Evolutionary conservation across 2,113 vertebrate genomes (phyloP), one percentile per base, ranked within the genome.

Genomic region (Actenoides hombroni): DNA sequence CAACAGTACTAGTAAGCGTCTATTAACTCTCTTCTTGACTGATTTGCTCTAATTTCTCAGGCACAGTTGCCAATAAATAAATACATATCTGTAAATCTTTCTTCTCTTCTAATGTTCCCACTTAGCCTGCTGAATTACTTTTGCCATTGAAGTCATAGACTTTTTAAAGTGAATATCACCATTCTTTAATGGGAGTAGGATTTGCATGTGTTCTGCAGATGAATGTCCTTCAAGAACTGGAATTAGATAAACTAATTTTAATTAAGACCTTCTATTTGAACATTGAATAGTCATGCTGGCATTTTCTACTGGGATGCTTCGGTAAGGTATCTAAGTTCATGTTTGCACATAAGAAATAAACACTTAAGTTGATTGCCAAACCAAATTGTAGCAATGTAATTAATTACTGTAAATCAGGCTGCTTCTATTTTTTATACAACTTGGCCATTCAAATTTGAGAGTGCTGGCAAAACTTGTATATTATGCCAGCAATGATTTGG

Each of bases 1-100:
- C 54, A 94, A 91, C 86, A 69, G 40, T 31, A 69, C 46, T 56
- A 65, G 83, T 39, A 16, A 48, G 44, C 42, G 76, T 89, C 69
- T 80, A 88, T 94, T 95, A 92, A 94, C 93, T 75, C 86, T 88
- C 33, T 87, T 84, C 92, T 81, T 95, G 88, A 96, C 73, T 93
- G 88, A 92, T 96, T 95, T 92, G 44, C 93, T 95, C 89, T 83
- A 84, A 90, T 96, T 89, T 82, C 54, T 89, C 16, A 44, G 31
- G 37, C 33, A 25, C 16, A n/a, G 33, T 53, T 95, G 53, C 26
- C 28, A 91, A 39, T 24, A 85, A 81, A 74, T 42, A 84, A 69
- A 80, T 82, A 25, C 5, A 46, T 80, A 88, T 90, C 59, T 86
- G 54, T 12, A 31, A 65, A 16, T 1, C 29, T 53, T 79, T 83